Conservation (phyloP, 2,888 invertebrate genomes). For the Sinotaia quadrata region DNA sequence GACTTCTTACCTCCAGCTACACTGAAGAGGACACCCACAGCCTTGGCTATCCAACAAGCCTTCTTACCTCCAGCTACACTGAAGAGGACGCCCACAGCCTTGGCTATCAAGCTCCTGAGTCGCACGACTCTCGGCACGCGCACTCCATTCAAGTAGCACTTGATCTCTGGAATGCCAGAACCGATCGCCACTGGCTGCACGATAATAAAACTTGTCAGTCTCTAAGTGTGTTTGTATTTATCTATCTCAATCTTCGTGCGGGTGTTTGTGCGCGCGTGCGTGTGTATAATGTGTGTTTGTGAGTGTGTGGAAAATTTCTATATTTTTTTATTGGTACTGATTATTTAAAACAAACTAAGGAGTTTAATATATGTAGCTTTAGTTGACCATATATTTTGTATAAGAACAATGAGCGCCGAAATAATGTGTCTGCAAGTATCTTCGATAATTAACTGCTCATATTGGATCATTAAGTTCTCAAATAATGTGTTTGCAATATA, state of each 20-base stretch:
- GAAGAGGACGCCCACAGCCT: conserved; percentile 94
- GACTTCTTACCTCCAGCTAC: conserved; percentile 81
- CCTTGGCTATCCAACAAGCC: too few species aligned
- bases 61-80: conserved; percentile 83
- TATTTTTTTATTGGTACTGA: neutral
- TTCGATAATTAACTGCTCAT: too few species aligned
- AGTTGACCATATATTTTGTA: too few species aligned
- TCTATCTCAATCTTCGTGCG: neutral
- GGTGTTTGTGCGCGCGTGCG: neutral
- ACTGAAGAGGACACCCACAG: conserved; percentile 93
- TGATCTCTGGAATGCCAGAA: conserved; percentile 95
- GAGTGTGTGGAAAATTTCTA: neutral
- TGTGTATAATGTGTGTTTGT: too few species aligned
- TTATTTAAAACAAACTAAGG: too few species aligned
- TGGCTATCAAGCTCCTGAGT: conserved; percentile 97
- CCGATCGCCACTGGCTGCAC: conserved; percentile 72
- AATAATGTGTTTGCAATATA: too few species aligned
- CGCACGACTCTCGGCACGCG: conserved; percentile 97
- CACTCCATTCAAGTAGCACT: conserved; percentile 93
- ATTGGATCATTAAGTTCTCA: too few species aligned
- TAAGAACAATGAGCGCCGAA: too few species aligned
- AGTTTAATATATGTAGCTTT: too few species aligned
- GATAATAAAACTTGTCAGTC: neutral
- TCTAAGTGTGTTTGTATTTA: neutral
- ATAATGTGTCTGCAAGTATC: too few species aligned